These are phyloP conservation scores for Perodicticus potto DNA, from an alignment of 2,797 vertebrate species.

Conservation along the genomic window DNA sequence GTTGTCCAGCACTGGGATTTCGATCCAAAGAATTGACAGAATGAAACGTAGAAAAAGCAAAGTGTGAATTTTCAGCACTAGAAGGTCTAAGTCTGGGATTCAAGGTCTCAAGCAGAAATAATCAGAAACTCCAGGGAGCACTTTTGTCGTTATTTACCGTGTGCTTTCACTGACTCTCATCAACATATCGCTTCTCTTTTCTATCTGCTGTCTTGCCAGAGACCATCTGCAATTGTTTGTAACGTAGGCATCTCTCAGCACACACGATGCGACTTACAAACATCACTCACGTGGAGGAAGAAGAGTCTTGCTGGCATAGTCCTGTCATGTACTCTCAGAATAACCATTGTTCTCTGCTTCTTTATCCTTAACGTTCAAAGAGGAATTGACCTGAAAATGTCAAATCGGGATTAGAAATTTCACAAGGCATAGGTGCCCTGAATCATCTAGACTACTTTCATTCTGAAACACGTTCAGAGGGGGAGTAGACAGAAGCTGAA, in stretches of 20 bases:
- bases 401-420: not conserved
- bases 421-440: not conserved
- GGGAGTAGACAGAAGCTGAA: not conserved
- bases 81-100: not conserved
- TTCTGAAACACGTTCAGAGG: not conserved
- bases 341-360: not conserved
- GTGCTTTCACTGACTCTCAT: not conserved
- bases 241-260: not conserved
- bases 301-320: not conserved
- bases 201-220: not conserved
- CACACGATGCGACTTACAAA: not conserved
- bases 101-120: not conserved
- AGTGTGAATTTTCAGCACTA: constrained; percentile 50
- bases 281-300: not conserved
- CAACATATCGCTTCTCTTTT: not conserved
- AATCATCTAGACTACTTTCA: not conserved
- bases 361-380: not conserved
- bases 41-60: not conserved
- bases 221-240: not conserved
- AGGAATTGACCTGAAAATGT: not conserved
- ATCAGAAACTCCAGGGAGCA: not conserved
- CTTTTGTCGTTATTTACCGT: not conserved
- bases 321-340: not conserved
- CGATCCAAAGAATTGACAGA: constrained; percentile 12
- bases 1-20: constrained; percentile 24